Evolutionary conservation across 2,797 vertebrate genomes (phyloP).

Genomic region (Chanos chanos): DNA sequence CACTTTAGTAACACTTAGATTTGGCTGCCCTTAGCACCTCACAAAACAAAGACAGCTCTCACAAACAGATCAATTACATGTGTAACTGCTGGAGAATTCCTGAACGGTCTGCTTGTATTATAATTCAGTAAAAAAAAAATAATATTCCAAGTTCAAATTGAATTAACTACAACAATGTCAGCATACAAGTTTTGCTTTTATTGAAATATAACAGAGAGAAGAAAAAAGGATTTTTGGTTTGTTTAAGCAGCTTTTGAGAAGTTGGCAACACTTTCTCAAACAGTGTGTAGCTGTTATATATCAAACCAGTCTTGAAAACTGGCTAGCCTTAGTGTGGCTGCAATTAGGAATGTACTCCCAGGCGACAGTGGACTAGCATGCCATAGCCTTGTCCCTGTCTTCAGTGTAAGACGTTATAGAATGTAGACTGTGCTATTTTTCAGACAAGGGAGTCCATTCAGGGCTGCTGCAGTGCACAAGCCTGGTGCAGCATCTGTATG

Average conservation of each 20-base stretch:
- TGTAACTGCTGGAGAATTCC: slow-evolving; percentile 21
- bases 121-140: slow-evolving; percentile 1
- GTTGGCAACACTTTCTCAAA: slow-evolving; percentile 11
- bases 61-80: slow-evolving; percentile 62
- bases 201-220: slow-evolving; percentile 27
- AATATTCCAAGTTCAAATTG: slow-evolving; percentile 52
- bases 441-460: slow-evolving; percentile 67
- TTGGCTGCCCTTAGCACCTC: slow-evolving; percentile 54
- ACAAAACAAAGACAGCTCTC: slow-evolving; percentile 61
- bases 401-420: too few relatives aligned
- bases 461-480: slow-evolving; percentile 29
- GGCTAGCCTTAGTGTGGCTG: slow-evolving; percentile 30
- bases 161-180: slow-evolving; percentile 54
- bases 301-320: slow-evolving; percentile 39
- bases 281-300: slow-evolving; percentile 37
- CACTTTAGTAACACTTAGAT: slow-evolving; percentile 49
- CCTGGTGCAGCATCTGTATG: slow-evolving; percentile 63
- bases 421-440: too few relatives aligned
- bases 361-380: slow-evolving; percentile 26
- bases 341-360: slow-evolving; percentile 35
- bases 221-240: slow-evolving; percentile 4
- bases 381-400: slow-evolving; percentile 23
- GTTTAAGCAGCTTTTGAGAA: slow-evolving; percentile 25
- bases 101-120: slow-evolving; percentile 15
- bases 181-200: slow-evolving; percentile 43